phyloP scores from a whole-genome alignment of 2,888 invertebrate genomes.

The Stomorhina lunata region DNA sequence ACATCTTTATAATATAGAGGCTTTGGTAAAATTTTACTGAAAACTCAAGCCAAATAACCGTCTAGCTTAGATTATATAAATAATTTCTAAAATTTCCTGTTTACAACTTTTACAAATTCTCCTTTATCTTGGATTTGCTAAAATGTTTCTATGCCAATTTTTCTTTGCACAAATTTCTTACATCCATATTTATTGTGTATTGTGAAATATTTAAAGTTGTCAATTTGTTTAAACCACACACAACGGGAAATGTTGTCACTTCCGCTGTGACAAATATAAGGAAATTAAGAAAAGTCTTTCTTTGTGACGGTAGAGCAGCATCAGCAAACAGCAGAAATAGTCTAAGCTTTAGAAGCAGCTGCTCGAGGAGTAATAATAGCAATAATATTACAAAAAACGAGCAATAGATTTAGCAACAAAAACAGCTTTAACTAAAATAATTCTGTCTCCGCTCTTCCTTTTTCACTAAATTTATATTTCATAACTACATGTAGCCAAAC shows the following conservation, averaged over 20 bases:
- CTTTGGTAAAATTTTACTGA: too few relatives aligned
- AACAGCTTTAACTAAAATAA: background rate
- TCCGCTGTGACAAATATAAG: constrained; percentile 48
- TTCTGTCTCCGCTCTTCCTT: background rate
- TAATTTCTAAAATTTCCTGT: too few relatives aligned
- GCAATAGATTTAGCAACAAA: background rate
- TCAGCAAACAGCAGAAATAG: background rate
- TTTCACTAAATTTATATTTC: background rate
- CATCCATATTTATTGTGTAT: too few relatives aligned
- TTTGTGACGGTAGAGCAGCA: background rate
- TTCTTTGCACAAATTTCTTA: too few relatives aligned
- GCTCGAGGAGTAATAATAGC: background rate
- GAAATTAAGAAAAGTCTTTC: constrained; percentile 48
- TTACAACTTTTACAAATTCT: too few relatives aligned
- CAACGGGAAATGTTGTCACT: constrained; percentile 30
- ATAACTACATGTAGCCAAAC: background rate
- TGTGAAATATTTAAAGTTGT: background rate
- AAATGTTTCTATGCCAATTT: too few relatives aligned
- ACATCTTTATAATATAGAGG: too few relatives aligned
- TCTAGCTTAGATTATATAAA: too few relatives aligned
- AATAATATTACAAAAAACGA: background rate
- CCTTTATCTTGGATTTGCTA: too few relatives aligned
- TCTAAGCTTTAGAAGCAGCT: too few relatives aligned
- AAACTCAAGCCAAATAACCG: too few relatives aligned
- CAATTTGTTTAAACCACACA: constrained; percentile 38